A percentile compares a stretch with the other conserved stretches of the same genome.
phyloP scores from a whole-genome alignment of 2,888 invertebrate genomes.

The Thysanoteuthis rhombus region DNA sequence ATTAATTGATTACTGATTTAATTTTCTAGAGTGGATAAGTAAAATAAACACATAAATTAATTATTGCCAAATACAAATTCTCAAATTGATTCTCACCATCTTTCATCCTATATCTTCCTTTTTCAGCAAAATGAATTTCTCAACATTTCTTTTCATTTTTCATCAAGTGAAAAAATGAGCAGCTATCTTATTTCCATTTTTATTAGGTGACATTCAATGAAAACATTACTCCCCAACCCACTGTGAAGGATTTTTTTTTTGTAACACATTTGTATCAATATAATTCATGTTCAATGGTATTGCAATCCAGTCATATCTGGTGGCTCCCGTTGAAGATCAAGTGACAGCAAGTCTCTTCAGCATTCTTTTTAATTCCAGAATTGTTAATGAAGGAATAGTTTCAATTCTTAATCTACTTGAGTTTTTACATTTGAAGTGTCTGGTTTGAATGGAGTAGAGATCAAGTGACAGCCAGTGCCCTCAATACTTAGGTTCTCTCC shows the following conservation, averaged over 20 bases:
- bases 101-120: neutral
- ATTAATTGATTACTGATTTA: slow-evolving; percentile 12
- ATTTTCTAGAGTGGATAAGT: slow-evolving; percentile 12
- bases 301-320: neutral
- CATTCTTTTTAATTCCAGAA: too few species aligned
- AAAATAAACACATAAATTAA: neutral
- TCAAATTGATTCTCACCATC: neutral
- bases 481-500: too few species aligned
- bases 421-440: too few species aligned
- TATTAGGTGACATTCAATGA: neutral
- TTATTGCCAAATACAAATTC: neutral
- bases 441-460: too few species aligned
- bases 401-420: too few species aligned
- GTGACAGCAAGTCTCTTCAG: too few species aligned
- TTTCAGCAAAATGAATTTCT: neutral
- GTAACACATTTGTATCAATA: neutral
- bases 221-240: neutral
- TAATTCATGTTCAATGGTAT: neutral
- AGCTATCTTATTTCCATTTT: neutral
- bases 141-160: neutral
- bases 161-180: neutral
- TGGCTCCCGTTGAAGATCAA: too few species aligned
- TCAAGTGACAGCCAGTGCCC: too few species aligned
- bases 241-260: neutral
- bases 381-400: too few species aligned